phyloP scores from a whole-genome alignment of 2,113 vertebrate species.

The Tinamus guttatus region DNA sequence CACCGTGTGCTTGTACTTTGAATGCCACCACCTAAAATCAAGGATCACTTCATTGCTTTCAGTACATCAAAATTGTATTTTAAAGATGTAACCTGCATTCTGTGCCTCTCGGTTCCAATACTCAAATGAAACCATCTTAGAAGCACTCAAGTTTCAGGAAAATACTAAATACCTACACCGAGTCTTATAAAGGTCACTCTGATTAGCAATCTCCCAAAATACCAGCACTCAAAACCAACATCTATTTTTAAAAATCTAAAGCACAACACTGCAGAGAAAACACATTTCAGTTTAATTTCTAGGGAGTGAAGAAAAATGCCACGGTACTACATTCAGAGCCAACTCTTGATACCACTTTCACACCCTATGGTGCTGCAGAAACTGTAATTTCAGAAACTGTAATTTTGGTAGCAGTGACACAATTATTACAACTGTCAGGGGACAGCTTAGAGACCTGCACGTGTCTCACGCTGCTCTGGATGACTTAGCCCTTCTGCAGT shows the following conservation, averaged over 20 bases:
- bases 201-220: not conserved
- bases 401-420: constrained; percentile 30
- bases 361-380: not conserved
- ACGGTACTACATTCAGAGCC: not conserved
- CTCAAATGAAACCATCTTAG: not conserved
- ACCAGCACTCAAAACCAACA: not conserved
- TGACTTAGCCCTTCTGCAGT: not conserved
- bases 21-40: not conserved
- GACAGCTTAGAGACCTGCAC: not conserved
- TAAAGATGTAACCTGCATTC: not conserved
- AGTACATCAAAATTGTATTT: not conserved
- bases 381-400: not conserved
- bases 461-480: not conserved
- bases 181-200: not conserved
- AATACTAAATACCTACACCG: not conserved
- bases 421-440: not conserved
- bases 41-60: not conserved
- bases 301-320: not conserved
- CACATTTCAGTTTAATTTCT: not conserved
- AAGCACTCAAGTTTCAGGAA: not conserved
- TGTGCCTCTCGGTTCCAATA: not conserved
- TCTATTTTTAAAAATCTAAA: not conserved
- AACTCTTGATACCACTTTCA: not conserved
- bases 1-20: not conserved
- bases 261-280: not conserved